A percentile compares a stretch with the other conserved stretches of the same genome.
phyloP scores from a whole-genome alignment of 1,140 invertebrate genomes.

The Cyclina sinensis region DNA sequence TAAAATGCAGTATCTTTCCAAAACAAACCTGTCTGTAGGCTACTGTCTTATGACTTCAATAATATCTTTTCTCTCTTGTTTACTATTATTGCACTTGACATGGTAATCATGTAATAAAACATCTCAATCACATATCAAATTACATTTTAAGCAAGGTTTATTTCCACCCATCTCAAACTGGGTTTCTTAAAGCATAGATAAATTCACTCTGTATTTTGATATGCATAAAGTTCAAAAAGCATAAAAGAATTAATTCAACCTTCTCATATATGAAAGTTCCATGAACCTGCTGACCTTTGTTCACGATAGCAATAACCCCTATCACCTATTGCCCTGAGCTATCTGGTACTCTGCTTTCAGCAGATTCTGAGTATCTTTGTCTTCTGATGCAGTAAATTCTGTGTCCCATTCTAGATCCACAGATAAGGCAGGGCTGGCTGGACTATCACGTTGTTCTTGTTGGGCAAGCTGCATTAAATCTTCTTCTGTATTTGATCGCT shows the following conservation, averaged over 20 bases:
- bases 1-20: too few relatives aligned
- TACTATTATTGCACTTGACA: too few relatives aligned
- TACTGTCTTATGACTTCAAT: too few relatives aligned
- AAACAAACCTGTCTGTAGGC: too few relatives aligned
- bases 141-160: too few relatives aligned
- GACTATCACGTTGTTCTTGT: constrained; percentile 75
- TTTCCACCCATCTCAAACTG: too few relatives aligned
- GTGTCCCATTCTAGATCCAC: constrained; percentile 85
- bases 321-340: constrained; percentile 9
- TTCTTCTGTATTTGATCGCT: constrained; percentile 76
- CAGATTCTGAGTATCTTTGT: constrained; percentile 46
- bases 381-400: constrained; percentile 83
- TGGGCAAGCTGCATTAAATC: constrained; percentile 71
- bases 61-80: too few relatives aligned
- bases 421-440: constrained; percentile 80
- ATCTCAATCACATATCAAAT: too few relatives aligned
- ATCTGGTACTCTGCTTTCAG: constrained; percentile 11
- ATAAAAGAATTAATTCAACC: not conserved
- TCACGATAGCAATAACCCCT: not conserved
- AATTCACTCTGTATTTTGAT: too few relatives aligned
- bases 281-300: not conserved
- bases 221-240: too few relatives aligned
- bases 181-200: too few relatives aligned
- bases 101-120: too few relatives aligned
- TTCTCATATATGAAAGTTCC: not conserved